Base-by-base conservation (phyloP, 2,113 vertebrate species). In the Aplodontia rufa region DNA sequence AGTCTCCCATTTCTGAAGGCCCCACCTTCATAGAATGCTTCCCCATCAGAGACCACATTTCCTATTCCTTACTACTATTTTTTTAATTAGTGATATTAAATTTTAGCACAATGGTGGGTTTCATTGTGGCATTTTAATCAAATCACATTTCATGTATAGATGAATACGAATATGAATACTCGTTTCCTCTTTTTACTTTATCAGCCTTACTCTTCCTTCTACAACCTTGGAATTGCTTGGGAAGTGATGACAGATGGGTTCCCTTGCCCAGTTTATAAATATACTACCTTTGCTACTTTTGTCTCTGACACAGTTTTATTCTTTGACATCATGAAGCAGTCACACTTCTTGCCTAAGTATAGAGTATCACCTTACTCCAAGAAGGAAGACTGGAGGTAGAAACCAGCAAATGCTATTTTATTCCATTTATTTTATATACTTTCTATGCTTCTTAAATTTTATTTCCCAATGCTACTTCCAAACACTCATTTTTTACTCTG, bases 401-500 rank as follows among this genome's bases (percentile, higher is more conserved):
- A 85, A 60, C 71, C 42, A 71, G 28, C 8, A 75, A 32, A 19
- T 53, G 8, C 24, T 91, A 60, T 60, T 75, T 74, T 72, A 80
- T 60, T 51, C 58, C 72, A 8, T 42, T 76, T 35, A 37, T 74
- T 55, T 51, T 68, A 62, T 91, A 19, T 35, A 22, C 76, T 69
- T 51, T 78, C 28, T 58, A 9, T 69, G 9, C 45, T 71, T 80
- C 55, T 90, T 68, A 92, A 75, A 69, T 16, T 83, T 42, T 72
- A 10, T 81, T 10, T 76, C 32, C 47, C 47, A 81, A 66, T 81
- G 32, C 19, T 69, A 1, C 40, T 62, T 94, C 75, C 30, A 96
- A 96, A 89, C 78, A 35, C 13, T 90, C 74, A 60, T 64, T 82
- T 84, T 90, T 69, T 88, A 64, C 42, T 75, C 17, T n/a, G 90